These are phyloP conservation scores for Adela reaumurella DNA, from an alignment of 2,888 invertebrate genomes.

Conservation along the genomic window DNA sequence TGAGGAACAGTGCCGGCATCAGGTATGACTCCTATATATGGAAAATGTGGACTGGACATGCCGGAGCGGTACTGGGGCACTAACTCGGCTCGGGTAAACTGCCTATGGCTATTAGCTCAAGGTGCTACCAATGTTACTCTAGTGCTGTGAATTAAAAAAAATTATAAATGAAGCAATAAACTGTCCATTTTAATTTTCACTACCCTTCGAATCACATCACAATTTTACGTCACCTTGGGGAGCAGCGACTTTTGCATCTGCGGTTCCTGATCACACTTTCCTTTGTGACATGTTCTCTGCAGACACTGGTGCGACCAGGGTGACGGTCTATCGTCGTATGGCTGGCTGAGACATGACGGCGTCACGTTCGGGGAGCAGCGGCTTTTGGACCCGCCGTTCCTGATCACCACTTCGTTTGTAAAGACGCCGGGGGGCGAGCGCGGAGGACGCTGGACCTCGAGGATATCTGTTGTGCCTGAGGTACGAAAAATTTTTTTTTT, in stretches of 20 bases:
- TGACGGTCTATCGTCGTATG: slow-evolving; percentile 76
- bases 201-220: no score
- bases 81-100: slow-evolving; percentile 91
- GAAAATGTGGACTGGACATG: slow-evolving; percentile 64
- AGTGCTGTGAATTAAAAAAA: no score
- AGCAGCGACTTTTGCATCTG: not conserved
- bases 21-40: slow-evolving; percentile 35
- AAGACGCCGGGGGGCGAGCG: slow-evolving; percentile 75
- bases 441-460: slow-evolving; percentile 93
- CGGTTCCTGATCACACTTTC: slow-evolving; percentile 1
- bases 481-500: no score
- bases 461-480: slow-evolving; percentile 51
- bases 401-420: slow-evolving; percentile 81
- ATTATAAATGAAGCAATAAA: no score
- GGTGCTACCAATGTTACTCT: no score
- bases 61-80: slow-evolving; percentile 76
- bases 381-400: slow-evolving; percentile 75
- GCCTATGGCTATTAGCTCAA: not conserved
- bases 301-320: slow-evolving; percentile 93
- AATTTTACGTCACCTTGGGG: no score
- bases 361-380: slow-evolving; percentile 86
- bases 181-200: no score
- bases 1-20: slow-evolving; percentile 70
- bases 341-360: slow-evolving; percentile 94
- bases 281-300: slow-evolving; percentile 11